Evolutionary conservation across 2,113 vertebrate species (phyloP), one percentile per base, ranked within the genome.

Genomic region (Pteronura brasiliensis): DNA sequence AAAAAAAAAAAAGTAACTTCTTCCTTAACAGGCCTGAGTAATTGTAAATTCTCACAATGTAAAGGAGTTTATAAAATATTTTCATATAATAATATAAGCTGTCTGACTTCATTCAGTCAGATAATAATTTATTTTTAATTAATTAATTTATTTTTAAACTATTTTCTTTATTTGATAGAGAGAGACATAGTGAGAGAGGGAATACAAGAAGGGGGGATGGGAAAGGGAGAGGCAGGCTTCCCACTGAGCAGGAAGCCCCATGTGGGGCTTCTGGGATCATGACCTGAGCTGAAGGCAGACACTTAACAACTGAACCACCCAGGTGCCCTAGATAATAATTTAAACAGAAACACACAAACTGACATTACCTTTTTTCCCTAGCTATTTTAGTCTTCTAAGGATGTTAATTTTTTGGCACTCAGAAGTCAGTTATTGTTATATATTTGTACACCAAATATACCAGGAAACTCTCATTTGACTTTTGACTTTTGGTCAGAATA

Each of bases 61-160:
- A 77, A 88, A 95, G 63, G n/a, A 72, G 21, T 72, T 93, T 80
- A 83, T 90, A 97, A 88, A 90, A 42, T 67, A 92, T 92, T 95
- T 88, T 83, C 47, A 88, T 39, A 76, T 74, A 74, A 57, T 72
- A 47, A 88, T 91, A 85, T 44, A 90, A 90, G 91, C 95, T 71
- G 87, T 1, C 74, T 52, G n/a, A 83, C n/a, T 86, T 91, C 13
- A 77, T 86, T 88, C 13, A 81, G 65, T 80, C 15, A 84, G 52
- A 81, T 59, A 81, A 69, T 52, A 93, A 65, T 55, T 96, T 82
- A 92, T 57, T 57, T 57, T 55, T 55, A 55, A 55, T 52, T 15
- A 52, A 52, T 52, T 15, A 52, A 52, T 52, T 17, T 4, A 52
- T 15, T 52, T 55, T 55, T 18, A 18, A 55, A 20, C 49, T 5